Base-by-base conservation (phyloP, 2,113 vertebrate species). In the Fregetta grallaria region DNA sequence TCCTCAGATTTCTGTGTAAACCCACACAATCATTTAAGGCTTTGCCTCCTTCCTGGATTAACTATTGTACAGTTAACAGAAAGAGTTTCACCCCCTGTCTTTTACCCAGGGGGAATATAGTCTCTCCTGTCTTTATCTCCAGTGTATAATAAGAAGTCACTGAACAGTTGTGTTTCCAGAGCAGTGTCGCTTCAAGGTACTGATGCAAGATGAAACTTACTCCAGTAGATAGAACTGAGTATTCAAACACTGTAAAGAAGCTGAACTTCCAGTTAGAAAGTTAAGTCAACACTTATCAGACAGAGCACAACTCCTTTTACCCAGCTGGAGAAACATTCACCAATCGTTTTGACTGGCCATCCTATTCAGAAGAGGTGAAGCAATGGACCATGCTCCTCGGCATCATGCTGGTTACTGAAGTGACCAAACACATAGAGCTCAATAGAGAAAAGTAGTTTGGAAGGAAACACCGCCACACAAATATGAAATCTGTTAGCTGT, bases 1-100 rank as follows among this genome's bases (percentile, higher is more conserved):
- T 90, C 96, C 96, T 95, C 85, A 87, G 86, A 97, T 95, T 62
- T 92, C 87, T 92, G 52, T 96, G 91, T 96, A 97, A 97, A 97
- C 72, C 90, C 89, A 97, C 81, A 58, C 72, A 78, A 96, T 74
- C 93, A 86, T 70, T 94, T 96, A 98, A 98, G 97, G 96, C 96
- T 95, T 96, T 91, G 74, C 92, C 94, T 97, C 95, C 84, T 96
- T 97, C 86, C 96, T 92, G 78, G 87, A 81, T 92, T 93, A 96
- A 89, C 62, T 94, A 90, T 10, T 93, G 86, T 87, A 81, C 77
- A 96, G 86, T 83, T 88, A 91, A 86, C 88, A 94, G 82, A 78
- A 89, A 75, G 81, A 95, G 83, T 80, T 83, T 81, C 67, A 86
- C 74, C 80, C 88, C 93, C 85, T 70, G 70, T 79, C 85, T 78